Conservation (phyloP, 2,113 vertebrate species). For the Oreotrochilus melanogaster region DNA sequence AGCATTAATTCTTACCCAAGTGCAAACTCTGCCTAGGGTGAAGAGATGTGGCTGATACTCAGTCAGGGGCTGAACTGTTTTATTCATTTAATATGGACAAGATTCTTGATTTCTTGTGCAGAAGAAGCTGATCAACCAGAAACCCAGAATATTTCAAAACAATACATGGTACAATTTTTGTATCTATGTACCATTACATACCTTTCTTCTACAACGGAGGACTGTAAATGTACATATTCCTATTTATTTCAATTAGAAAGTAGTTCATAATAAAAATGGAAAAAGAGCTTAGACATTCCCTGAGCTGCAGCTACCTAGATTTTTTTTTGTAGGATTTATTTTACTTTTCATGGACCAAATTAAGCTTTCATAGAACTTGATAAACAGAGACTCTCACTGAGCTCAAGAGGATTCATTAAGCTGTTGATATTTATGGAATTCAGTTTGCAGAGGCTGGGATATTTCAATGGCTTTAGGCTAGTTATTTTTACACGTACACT, state of each 20-base stretch:
- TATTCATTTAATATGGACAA: neutral
- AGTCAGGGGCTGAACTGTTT: neutral
- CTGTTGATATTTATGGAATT: neutral
- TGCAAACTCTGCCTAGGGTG: neutral
- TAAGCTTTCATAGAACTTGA: neutral
- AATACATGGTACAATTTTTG: neutral
- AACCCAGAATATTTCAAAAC: neutral
- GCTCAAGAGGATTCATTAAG: neutral
- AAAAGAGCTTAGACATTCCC: neutral
- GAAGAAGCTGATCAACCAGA: fast-evolving
- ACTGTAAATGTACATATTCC: neutral
- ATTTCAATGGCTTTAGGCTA: neutral
- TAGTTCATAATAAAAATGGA: neutral
- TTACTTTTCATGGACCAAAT: neutral
- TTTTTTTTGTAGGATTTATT: neutral
- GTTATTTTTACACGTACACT: neutral
- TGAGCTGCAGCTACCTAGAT: neutral
- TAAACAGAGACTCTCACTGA: neutral
- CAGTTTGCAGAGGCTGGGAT: neutral
- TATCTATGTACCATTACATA: neutral
- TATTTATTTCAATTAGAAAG: neutral
- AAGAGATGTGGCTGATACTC: neutral
- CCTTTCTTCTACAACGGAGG: neutral
- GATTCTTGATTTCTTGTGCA: neutral
- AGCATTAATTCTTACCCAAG: fast-evolving